Conservation (phyloP, 1,140 invertebrate genomes). For the Thaumetopoea pityocampa region DNA sequence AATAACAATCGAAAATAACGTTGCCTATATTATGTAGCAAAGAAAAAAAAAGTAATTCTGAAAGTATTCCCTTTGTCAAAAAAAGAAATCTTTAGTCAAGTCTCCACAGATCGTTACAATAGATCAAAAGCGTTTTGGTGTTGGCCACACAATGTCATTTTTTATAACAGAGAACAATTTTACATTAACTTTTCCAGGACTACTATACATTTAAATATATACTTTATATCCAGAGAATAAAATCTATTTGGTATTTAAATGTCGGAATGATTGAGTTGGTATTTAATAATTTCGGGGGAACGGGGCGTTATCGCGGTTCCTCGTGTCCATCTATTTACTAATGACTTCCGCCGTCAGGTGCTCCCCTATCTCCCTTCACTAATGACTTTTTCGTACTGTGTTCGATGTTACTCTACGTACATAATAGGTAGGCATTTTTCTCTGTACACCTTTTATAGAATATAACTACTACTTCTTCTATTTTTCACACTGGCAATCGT, state of each 20-base stretch:
- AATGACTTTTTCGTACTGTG: conserved; percentile 40
- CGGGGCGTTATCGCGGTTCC: conserved; percentile 50
- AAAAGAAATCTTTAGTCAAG: conserved; percentile 40
- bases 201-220: conserved; percentile 10
- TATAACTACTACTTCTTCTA: too few species aligned
- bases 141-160: conserved; percentile 52
- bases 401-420: conserved; percentile 10
- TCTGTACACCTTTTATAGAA: too few species aligned
- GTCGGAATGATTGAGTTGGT: conserved; percentile 13
- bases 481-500: too few species aligned
- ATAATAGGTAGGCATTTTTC: not conserved
- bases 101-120: conserved; percentile 59
- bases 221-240: conserved; percentile 14
- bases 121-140: conserved; percentile 57
- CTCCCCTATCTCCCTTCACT: conserved; percentile 35
- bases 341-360: conserved; percentile 73
- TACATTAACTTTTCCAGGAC: conserved; percentile 16
- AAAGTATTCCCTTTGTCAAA: not conserved
- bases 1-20: too few species aligned
- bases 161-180: conserved; percentile 42
- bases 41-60: conserved; percentile 9
- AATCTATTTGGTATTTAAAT: conserved; percentile 10
- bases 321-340: conserved; percentile 71
- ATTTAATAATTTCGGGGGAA: conserved; percentile 54
- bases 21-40: not conserved